phyloP scores from a whole-genome alignment of 2,888 invertebrate species.

The Eupsilia transversa region DNA sequence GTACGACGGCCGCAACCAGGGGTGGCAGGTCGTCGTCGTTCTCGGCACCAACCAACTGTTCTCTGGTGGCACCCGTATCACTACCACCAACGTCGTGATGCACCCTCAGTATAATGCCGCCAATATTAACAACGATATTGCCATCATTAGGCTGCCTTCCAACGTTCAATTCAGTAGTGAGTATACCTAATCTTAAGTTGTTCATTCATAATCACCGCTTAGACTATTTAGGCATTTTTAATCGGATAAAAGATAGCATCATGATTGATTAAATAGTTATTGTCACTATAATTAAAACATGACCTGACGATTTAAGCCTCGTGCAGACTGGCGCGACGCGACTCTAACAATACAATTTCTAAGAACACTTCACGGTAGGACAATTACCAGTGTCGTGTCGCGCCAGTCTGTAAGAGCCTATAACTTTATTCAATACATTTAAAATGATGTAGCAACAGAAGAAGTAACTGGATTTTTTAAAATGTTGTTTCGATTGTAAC shows the following conservation, averaged over 20 bases:
- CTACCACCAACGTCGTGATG: conserved; percentile 71
- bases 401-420: no score
- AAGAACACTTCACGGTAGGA: no score
- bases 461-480: not conserved
- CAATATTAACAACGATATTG: conserved; percentile 75
- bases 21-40: conserved; percentile 73
- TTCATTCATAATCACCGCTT: not conserved
- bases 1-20: conserved; percentile 74
- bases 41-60: conserved; percentile 76
- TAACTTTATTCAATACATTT: not conserved
- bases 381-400: no score
- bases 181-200: conserved; percentile 38
- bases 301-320: not conserved
- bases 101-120: conserved; percentile 73
- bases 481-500: not conserved
- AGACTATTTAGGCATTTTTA: not conserved
- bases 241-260: not conserved
- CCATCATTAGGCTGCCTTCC: conserved; percentile 74
- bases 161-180: conserved; percentile 70
- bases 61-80: conserved; percentile 75
- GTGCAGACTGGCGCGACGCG: no score
- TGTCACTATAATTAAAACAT: not conserved
- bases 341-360: no score
- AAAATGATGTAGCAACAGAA: not conserved
- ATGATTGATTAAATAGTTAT: not conserved